Evolutionary conservation across 30 jellyfish, hydroid and myxozoan species (phyloP), one percentile per base, ranked within the genome.

Genomic region (Mastigias papua): DNA sequence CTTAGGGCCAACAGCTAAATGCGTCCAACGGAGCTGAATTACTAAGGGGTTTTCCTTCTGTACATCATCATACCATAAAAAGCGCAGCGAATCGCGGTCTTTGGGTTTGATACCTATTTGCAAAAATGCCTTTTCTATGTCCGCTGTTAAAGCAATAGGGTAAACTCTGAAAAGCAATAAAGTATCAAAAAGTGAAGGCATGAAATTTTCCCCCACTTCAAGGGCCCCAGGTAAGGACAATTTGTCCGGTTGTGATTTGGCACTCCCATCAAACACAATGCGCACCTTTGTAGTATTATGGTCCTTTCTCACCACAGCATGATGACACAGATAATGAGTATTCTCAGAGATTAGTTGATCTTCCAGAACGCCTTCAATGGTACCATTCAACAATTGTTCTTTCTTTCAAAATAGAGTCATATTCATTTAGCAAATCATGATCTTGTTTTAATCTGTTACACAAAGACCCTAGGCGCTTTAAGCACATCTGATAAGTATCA

Each of bases 201-300:
- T 48, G n/a, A 6, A 73, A 32, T 73, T 54, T 35, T 35, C 80
- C 17, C 90, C 94, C 6, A 60, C 73, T 54, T 61, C 79, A 22
- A 85, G 81, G 54, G 92, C 34, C 30, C 57, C 80, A 54, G 73
- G 73, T 33, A 85, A 65, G 20, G 92, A 83, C 27, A 69, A 48
- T 0, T 28, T 17, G n/a, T 68, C 48, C 73, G 49, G 60, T 22
- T 50, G n/a, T 3, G 87, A 51, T 23, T 54, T 69, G 51, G 92
- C 90, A 31, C 85, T 34, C 21, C 87, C 92, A 51, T 83, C 92
- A 70, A 69, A 83, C 50, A 81, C 91, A 42, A 81, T 50, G n/a
- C 91, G 65, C 26, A 81, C 46, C 73, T 64, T 81, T 28, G 90
- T 83, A 23, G 92, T 83, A 15, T 31, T 79, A 35, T 50, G 58